These are phyloP conservation scores for Pardalotus punctatus DNA, from an alignment of 2,113 vertebrate species.

Conservation along the genomic window DNA sequence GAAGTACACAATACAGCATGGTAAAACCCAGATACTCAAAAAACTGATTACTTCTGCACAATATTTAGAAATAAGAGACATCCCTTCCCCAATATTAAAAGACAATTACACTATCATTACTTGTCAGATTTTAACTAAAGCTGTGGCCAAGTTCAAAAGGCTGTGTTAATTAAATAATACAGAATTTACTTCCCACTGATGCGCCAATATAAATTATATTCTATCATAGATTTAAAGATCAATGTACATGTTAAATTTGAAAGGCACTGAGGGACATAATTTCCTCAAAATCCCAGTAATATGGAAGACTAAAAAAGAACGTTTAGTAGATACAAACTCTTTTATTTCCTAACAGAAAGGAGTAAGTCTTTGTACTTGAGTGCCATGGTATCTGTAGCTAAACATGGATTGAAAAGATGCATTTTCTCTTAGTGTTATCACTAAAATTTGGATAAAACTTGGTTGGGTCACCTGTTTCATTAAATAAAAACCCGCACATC, in stretches of 20 bases:
- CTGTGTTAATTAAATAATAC: constrained; percentile 1
- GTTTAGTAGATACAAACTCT: neutral
- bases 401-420: neutral
- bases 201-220: neutral
- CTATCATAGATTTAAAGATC: neutral
- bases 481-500: neutral
- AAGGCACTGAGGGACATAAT: neutral
- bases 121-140: neutral
- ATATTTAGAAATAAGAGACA: neutral
- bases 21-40: neutral
- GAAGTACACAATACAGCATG: neutral
- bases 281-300: neutral
- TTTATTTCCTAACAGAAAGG: neutral
- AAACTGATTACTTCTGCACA: neutral
- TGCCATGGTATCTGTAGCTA: neutral
- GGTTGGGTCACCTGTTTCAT: neutral
- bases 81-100: neutral
- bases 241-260: neutral
- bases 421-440: neutral
- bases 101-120: neutral
- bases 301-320: neutral
- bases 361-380: neutral
- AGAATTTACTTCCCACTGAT: neutral
- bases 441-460: neutral
- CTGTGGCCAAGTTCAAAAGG: neutral